These are phyloP conservation scores for Dicrurus megarhynchus DNA, from an alignment of 2,113 vertebrate species.

Conservation along the genomic window DNA sequence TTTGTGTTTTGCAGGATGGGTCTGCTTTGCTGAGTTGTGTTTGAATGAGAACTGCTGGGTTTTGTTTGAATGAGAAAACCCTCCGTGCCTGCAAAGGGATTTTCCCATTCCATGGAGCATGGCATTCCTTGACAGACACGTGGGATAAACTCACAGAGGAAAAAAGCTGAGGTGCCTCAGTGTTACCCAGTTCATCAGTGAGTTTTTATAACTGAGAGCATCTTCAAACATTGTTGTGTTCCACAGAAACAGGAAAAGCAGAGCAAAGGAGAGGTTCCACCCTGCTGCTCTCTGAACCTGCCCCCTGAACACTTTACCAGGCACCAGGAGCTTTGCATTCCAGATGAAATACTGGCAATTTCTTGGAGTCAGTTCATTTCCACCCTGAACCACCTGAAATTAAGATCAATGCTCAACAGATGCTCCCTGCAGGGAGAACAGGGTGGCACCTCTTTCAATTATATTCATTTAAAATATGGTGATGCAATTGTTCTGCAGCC, in stretches of 20 bases:
- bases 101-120: neutral
- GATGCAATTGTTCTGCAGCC: neutral
- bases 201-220: neutral
- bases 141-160: neutral
- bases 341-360: neutral
- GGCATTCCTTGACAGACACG: neutral
- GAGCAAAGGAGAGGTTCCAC: accelerated
- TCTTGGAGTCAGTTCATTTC: neutral
- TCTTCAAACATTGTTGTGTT: neutral
- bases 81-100: neutral
- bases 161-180: neutral
- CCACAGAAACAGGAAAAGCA: neutral
- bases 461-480: neutral
- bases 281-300: neutral
- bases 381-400: neutral
- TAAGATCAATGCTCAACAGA: neutral
- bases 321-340: neutral
- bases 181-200: neutral
- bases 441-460: neutral
- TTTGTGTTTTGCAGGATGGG: accelerated
- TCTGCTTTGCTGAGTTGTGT: neutral
- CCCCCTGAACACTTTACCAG: accelerated
- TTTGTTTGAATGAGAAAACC: neutral
- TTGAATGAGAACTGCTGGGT: neutral
- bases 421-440: neutral